Percentiles rank a stretch among this genome's conserved stretches.
These are phyloP conservation scores for Raphicerus campestris DNA, from an alignment of 2,113 vertebrate species.

Conservation along the genomic window DNA sequence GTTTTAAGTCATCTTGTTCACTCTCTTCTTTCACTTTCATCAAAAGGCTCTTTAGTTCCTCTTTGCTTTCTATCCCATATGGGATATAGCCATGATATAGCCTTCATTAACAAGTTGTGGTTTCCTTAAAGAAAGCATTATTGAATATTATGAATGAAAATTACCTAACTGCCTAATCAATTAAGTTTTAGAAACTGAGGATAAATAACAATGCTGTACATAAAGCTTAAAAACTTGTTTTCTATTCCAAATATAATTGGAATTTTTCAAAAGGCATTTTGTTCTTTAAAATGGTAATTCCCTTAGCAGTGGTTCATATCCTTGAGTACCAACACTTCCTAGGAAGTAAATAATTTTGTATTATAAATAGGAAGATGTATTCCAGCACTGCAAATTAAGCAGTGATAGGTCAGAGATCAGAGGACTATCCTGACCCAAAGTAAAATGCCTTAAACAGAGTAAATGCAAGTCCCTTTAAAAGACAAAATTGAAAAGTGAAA, in stretches of 20 bases:
- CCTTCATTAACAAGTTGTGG: background rate
- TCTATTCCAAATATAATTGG: background rate
- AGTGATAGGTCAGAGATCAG: background rate
- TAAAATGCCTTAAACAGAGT: background rate
- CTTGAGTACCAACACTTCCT: background rate
- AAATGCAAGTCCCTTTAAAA: background rate
- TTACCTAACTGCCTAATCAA: background rate
- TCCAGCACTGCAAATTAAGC: background rate
- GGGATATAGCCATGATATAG: background rate
- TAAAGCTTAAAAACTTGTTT: background rate
- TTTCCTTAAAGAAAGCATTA: background rate
- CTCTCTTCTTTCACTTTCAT: background rate
- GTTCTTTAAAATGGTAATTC: constrained; percentile 34
- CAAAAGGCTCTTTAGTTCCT: background rate
- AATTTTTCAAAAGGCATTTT: background rate
- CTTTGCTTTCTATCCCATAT: background rate
- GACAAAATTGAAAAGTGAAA: background rate
- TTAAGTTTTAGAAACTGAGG: background rate
- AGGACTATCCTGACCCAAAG: background rate
- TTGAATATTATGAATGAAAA: background rate
- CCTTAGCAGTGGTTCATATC: constrained; percentile 23
- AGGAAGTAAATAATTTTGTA: background rate
- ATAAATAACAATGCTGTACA: background rate
- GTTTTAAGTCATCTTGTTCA: background rate
- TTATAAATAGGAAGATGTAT: constrained; percentile 29